Percentiles rank a stretch among this genome's conserved stretches.
Evolutionary conservation across 1,140 invertebrate species (phyloP).

Genomic region (Centruroides sculpturatus): DNA sequence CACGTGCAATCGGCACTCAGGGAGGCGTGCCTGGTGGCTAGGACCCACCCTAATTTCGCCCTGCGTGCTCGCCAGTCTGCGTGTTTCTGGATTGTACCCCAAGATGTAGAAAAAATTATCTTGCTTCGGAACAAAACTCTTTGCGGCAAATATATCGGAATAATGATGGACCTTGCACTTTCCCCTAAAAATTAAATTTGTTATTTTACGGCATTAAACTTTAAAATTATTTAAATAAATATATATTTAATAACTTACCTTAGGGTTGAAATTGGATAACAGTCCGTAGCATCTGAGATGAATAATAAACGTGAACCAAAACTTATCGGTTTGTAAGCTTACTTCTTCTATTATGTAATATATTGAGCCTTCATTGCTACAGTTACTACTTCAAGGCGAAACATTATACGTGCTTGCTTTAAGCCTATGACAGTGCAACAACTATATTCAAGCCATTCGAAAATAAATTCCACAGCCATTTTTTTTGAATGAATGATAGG

Average conservation of each 20-base stretch:
- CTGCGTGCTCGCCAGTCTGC: constrained; percentile 60
- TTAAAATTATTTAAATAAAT: not conserved
- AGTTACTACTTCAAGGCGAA: too few species aligned
- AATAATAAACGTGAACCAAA: constrained; percentile 18
- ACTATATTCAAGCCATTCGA: too few species aligned
- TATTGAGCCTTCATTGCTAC: too few species aligned
- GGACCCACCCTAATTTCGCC: constrained; percentile 89
- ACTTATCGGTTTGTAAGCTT: too few species aligned
- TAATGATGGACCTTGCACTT: constrained; percentile 38
- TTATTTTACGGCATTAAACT: constrained; percentile 2
- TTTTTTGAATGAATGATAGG: too few species aligned
- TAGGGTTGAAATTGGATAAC: constrained; percentile 37
- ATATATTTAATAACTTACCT: constrained; percentile 22
- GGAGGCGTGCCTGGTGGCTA: constrained; percentile 72
- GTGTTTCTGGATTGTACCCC: constrained; percentile 6
- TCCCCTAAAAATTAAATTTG: constrained; percentile 27
- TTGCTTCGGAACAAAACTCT: constrained; percentile 26
- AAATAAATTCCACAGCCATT: too few species aligned
- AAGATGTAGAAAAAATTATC: constrained; percentile 24
- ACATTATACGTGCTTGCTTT: too few species aligned
- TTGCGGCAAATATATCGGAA: constrained; percentile 33
- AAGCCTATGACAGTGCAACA: too few species aligned
- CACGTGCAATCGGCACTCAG: constrained; percentile 55
- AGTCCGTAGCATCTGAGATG: constrained; percentile 38
- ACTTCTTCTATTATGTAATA: too few species aligned